Evolutionary conservation across 2,797 vertebrate genomes (phyloP).

Genomic region (Melanotaenia boesemani): DNA sequence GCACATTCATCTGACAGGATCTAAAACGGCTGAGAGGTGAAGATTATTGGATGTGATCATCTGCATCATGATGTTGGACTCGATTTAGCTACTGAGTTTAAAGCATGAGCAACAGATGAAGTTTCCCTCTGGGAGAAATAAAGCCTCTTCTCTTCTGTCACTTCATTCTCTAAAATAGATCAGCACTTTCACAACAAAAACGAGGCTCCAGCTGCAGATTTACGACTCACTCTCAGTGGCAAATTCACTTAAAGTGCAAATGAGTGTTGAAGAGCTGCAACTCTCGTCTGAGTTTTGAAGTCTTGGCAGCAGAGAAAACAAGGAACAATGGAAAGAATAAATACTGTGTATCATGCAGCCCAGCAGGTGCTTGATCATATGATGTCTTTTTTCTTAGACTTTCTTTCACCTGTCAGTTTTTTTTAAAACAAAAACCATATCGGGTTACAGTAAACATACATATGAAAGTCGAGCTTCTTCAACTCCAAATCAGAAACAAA

Average conservation of each 20-base stretch:
- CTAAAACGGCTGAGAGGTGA: constrained; percentile 34
- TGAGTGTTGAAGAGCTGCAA: not conserved
- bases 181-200: constrained; percentile 3
- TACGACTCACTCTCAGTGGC: constrained; percentile 13
- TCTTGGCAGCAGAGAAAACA: no score
- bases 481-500: no score
- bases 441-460: no score
- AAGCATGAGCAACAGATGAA: constrained; percentile 12
- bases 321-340: no score
- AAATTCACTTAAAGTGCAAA: constrained; percentile 5
- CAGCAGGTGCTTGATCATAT: no score
- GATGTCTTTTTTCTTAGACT: no score
- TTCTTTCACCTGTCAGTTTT: no score
- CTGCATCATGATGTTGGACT: not conserved
- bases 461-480: no score
- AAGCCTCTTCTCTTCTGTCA: not conserved
- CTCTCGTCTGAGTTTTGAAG: not conserved
- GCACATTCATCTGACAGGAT: constrained; percentile 17
- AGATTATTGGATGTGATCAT: constrained; percentile 41
- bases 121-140: constrained; percentile 10
- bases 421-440: no score
- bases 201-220: constrained; percentile 20
- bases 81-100: constrained; percentile 18
- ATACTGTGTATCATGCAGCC: no score
- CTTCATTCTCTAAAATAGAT: constrained; percentile 1